These are phyloP conservation scores for Solenopsis fugax DNA, from an alignment of 1,140 invertebrate genomes.

Conservation along the genomic window DNA sequence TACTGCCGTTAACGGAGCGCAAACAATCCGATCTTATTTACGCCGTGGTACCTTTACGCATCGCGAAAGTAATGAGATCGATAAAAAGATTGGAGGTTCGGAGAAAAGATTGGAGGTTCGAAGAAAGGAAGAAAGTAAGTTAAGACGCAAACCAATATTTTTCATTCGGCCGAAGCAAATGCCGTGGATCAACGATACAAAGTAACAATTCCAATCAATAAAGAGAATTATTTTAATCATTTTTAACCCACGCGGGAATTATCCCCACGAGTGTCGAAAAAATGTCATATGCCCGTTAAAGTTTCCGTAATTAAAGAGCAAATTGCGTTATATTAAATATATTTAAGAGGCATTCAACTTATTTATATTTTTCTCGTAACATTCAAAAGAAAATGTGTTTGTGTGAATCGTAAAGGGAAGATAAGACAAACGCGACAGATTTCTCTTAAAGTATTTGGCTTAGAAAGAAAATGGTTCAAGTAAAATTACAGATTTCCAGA, in stretches of 20 bases:
- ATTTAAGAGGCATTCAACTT: background rate
- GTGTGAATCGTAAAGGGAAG: background rate
- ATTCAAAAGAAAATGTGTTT: background rate
- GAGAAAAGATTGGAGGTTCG: background rate
- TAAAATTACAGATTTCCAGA: background rate
- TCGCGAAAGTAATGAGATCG: background rate
- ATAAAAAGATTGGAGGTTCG: background rate
- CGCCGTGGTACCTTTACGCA: background rate
- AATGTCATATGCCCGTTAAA: background rate
- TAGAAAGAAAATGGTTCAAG: background rate
- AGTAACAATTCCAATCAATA: no score
- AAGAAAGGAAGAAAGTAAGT: background rate
- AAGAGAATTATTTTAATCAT: background rate
- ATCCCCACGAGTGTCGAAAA: background rate
- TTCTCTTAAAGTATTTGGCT: background rate
- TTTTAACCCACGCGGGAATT: no score
- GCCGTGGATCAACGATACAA: background rate
- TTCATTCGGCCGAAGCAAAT: background rate
- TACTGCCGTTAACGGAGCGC: background rate
- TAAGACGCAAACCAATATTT: slow-evolving; percentile 19
- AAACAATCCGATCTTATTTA: slow-evolving; percentile 51
- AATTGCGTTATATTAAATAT: background rate
- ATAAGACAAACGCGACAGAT: background rate
- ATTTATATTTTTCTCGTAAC: background rate
- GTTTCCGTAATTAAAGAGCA: background rate